These are phyloP conservation scores for Pteropus alecto DNA, from an alignment of 2,113 vertebrate genomes.

Conservation along the genomic window DNA sequence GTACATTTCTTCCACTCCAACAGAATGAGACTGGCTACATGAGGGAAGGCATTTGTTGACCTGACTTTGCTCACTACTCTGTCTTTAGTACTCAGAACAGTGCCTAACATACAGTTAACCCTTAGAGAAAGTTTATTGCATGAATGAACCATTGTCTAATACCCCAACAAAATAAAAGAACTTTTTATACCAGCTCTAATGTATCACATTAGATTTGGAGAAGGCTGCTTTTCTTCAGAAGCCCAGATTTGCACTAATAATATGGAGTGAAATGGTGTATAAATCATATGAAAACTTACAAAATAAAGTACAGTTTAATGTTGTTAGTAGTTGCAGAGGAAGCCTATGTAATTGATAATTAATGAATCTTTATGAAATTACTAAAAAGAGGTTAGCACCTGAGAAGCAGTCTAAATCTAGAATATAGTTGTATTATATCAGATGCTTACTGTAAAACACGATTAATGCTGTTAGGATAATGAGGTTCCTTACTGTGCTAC, in stretches of 20 bases:
- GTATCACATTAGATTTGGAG: not conserved
- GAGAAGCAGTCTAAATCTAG: not conserved
- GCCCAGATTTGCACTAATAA: not conserved
- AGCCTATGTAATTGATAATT: not conserved
- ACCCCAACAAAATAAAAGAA: not conserved
- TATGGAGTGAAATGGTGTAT: not conserved
- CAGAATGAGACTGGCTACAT: not conserved
- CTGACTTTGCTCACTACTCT: not conserved
- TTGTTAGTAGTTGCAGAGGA: not conserved
- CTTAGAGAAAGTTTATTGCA: not conserved
- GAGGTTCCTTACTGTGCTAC: not conserved
- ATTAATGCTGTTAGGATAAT: not conserved
- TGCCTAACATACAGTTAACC: not conserved
- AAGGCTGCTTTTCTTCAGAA: not conserved
- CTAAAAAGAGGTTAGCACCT: not conserved
- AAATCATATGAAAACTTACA: slow-evolving; percentile 2
- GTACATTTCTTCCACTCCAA: not conserved
- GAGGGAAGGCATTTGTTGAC: not conserved
- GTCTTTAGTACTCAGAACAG: not conserved
- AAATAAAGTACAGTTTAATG: not conserved
- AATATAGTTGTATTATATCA: not conserved
- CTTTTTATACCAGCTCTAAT: not conserved
- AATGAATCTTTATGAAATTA: not conserved
- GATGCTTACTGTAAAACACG: not conserved
- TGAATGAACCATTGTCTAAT: not conserved